Conservation (phyloP, 2,888 invertebrate species). For the Oligia strigilis region DNA sequence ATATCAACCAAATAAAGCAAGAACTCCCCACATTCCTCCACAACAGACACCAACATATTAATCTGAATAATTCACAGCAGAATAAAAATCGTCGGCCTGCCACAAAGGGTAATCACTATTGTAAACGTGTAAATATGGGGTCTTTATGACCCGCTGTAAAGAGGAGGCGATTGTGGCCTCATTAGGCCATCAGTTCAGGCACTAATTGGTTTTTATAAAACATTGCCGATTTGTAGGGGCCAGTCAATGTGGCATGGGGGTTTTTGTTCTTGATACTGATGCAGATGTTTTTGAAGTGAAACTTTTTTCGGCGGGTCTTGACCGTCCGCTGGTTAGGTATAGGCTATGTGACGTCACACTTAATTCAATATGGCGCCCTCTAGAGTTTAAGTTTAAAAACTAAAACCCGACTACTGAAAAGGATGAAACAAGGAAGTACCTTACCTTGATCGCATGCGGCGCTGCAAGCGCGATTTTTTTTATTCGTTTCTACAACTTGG, state of each 20-base stretch:
- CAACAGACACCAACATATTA: constrained; percentile 34
- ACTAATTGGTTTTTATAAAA: constrained; percentile 65
- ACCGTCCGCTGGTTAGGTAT: too few relatives aligned
- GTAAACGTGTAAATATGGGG: constrained; percentile 78
- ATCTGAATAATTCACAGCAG: constrained; percentile 47
- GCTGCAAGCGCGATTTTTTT: too few relatives aligned
- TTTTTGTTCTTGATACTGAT: constrained; percentile 10
- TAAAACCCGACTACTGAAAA: too few relatives aligned
- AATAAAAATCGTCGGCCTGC: constrained; percentile 71
- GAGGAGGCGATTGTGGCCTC: constrained; percentile 52
- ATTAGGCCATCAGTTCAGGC: constrained; percentile 62
- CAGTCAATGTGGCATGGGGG: constrained; percentile 5
- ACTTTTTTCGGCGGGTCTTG: background rate
- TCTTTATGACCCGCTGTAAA: constrained; percentile 63
- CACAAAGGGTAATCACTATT: constrained; percentile 77
- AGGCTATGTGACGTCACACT: too few relatives aligned
- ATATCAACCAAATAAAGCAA: constrained; percentile 34
- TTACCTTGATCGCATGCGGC: too few relatives aligned
- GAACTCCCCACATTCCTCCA: constrained; percentile 4
- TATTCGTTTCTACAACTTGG: background rate
- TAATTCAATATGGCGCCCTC: too few relatives aligned
- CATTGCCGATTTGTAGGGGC: constrained; percentile 37
- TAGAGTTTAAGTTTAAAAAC: too few relatives aligned
- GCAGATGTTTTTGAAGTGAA: background rate
- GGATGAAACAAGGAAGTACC: too few relatives aligned